Evolutionary conservation across 2,888 invertebrate species (phyloP), one percentile per base, ranked within the genome.

Genomic region (Lypha dubia): DNA sequence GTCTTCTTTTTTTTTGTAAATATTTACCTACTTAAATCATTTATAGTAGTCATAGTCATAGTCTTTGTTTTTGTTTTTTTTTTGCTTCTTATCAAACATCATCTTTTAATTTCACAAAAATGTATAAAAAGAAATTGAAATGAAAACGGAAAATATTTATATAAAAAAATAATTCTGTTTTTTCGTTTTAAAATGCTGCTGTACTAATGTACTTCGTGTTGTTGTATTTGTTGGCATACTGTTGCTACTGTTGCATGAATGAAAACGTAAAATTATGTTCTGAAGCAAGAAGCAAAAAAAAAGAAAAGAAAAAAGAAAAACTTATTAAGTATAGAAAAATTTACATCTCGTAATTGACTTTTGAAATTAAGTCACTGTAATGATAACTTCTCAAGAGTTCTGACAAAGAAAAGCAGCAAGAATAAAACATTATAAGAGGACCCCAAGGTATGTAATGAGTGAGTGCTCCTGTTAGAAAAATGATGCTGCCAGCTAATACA

Each of bases 291-390:
- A 53, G 44, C 44, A 24, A 41, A 51, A 44, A 20, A 49, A 35
- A 38, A 70, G 70, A 6, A 71, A 32, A 62, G 41, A 44, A 20
- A 49, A 35, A 38, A 70, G 70, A 6, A 71, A 32, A 62, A 32
- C 62, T 67, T 67, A 77, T 82, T 71, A 71, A 51, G 63, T 49
- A 70, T 38, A 49, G 28, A 58, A 62, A 84, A 80, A 80, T 84
- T 84, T 84, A 80, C 80, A 84, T 84, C 71, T 76, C 65, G 76
- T 84, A 84, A 84, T 84, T 84, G 84, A 84, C 84, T 80, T 84
- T 84, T 84, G 76, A 84, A 84, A 84, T 84, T 84, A 84, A 84
- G 84, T 80, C 84, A 84, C 80, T 84, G 76, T 84, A 84, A 84
- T 80, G 84, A 80, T 80, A 76, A 84, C 84, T 80, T 80, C 76